Evolutionary conservation across 2,888 invertebrate species (phyloP).

Genomic region (Sarcophaga carnaria): DNA sequence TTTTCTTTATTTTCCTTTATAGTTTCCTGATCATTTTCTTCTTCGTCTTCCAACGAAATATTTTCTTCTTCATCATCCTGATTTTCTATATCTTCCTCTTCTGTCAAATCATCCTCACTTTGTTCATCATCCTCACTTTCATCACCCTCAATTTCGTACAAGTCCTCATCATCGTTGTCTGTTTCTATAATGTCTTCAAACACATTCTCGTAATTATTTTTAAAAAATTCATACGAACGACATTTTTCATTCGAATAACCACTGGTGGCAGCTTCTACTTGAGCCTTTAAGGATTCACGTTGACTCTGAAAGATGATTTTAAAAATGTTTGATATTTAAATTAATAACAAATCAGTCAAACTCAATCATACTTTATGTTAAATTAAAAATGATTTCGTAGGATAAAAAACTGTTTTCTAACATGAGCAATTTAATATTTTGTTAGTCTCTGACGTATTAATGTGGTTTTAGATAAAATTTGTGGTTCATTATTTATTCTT

Average conservation of each 20-base stretch:
- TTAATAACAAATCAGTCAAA: neutral
- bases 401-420: too few species aligned
- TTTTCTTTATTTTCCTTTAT: slow-evolving; percentile 34
- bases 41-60: slow-evolving; percentile 71
- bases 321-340: neutral
- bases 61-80: slow-evolving; percentile 39
- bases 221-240: slow-evolving; percentile 85
- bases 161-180: slow-evolving; percentile 50
- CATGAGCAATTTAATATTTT: too few species aligned
- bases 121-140: slow-evolving; percentile 75
- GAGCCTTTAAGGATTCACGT: slow-evolving; percentile 83
- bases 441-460: too few species aligned
- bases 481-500: too few species aligned
- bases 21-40: slow-evolving; percentile 29
- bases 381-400: too few species aligned
- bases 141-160: slow-evolving; percentile 75
- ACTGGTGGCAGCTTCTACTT: slow-evolving; percentile 85
- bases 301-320: slow-evolving; percentile 75
- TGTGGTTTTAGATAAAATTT: neutral
- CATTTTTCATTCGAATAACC: slow-evolving; percentile 85
- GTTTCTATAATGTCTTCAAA: slow-evolving; percentile 52
- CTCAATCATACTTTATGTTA: neutral
- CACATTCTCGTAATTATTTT: slow-evolving; percentile 75
- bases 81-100: slow-evolving; percentile 26
- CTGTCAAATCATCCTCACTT: slow-evolving; percentile 75